Percentiles rank a stretch among this genome's conserved stretches.
phyloP scores from a whole-genome alignment of 2,888 invertebrate genomes.

The Leucophenga maculata region DNA sequence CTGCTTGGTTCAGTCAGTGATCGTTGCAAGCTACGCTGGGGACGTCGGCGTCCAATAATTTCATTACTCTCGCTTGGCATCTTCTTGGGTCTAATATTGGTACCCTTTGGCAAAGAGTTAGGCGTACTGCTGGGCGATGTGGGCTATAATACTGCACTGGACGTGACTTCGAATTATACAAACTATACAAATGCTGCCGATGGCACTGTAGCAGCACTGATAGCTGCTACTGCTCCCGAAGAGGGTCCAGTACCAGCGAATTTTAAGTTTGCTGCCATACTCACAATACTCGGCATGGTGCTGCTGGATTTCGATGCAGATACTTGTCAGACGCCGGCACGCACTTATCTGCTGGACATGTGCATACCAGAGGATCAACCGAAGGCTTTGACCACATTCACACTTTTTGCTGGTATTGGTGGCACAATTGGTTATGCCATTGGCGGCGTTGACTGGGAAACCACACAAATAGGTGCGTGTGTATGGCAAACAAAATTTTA shows the following conservation, averaged over 20 bases:
- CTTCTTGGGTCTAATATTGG: conserved; percentile 75
- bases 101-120: conserved; percentile 76
- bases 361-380: conserved; percentile 78
- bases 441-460: conserved; percentile 77
- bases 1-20: conserved; percentile 77
- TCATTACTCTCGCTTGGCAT: conserved; percentile 76
- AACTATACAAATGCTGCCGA: conserved; percentile 31
- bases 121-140: conserved; percentile 73
- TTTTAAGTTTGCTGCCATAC: conserved; percentile 71
- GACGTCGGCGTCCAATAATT: conserved; percentile 77
- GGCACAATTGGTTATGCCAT: conserved; percentile 77
- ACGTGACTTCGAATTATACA: conserved; percentile 34
- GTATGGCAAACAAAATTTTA: neutral
- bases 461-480: conserved; percentile 69
- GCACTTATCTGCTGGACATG: conserved; percentile 78
- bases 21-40: conserved; percentile 74
- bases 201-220: conserved; percentile 52
- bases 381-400: conserved; percentile 77
- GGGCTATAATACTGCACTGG: conserved; percentile 46
- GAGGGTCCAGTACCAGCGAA: conserved; percentile 46
- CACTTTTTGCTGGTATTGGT: conserved; percentile 78
- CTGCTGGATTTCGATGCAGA: conserved; percentile 79
- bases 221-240: conserved; percentile 8
- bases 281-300: conserved; percentile 77
- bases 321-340: conserved; percentile 78